These are phyloP conservation scores for Oscheius onirici DNA, from an alignment of 2,888 invertebrate species.

Conservation along the genomic window DNA sequence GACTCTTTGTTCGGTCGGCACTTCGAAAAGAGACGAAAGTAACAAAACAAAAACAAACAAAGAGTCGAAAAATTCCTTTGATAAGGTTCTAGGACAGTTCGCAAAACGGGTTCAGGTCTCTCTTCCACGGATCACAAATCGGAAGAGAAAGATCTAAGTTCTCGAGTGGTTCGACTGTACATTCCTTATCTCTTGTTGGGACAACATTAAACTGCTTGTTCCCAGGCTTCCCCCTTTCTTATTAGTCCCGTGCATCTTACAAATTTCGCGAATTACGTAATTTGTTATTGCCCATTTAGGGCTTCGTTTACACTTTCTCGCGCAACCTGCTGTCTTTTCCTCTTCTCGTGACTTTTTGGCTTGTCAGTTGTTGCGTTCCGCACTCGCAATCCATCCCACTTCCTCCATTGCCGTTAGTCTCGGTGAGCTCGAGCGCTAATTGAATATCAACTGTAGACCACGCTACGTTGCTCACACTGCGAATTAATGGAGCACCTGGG, in stretches of 20 bases:
- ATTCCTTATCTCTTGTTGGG: slow-evolving; percentile 9
- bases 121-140: too few species aligned
- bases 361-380: neutral
- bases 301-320: slow-evolving; percentile 21
- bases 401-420: neutral
- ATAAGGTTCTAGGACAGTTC: too few species aligned
- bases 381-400: neutral
- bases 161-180: neutral
- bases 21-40: too few species aligned
- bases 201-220: neutral
- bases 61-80: too few species aligned
- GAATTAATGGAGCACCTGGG: slow-evolving; percentile 18
- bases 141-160: slow-evolving; percentile 10
- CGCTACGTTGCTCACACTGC: slow-evolving; percentile 1
- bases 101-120: too few species aligned
- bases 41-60: too few species aligned
- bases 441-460: slow-evolving; percentile 10
- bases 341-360: neutral
- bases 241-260: neutral
- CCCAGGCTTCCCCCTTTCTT: neutral
- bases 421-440: slow-evolving; percentile 3
- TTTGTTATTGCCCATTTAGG: slow-evolving; percentile 14
- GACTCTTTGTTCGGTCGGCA: too few species aligned
- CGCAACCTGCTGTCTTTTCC: neutral
- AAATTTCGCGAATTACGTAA: slow-evolving; percentile 16